Base-by-base conservation (phyloP, 2,888 invertebrate species). In the Agonopterix heracliana region DNA sequence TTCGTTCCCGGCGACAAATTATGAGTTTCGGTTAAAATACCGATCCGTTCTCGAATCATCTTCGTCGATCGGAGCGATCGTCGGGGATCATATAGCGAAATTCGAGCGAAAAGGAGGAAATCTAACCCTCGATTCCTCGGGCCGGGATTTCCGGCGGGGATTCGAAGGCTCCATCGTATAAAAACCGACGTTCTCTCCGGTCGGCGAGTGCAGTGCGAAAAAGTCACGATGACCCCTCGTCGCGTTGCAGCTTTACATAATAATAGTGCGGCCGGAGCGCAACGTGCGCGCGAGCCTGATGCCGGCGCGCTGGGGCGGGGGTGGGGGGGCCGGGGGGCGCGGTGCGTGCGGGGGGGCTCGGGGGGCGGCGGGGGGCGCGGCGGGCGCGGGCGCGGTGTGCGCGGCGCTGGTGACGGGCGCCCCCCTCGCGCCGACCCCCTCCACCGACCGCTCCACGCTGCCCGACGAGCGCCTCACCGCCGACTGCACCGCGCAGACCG, bases 1-100 rank as follows among this genome's bases (percentile, higher is more conserved):
- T 97, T 95, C 96, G 10, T 89, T 98, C 53, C 91, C 98, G 54
- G 95, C 98, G 74, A 97, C 96, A 63, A 97, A 2, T 3, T 2
- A 17, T 2, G 96, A 77, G 96, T 98, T 95, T 96, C 97, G 49
- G 96, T 98, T 68, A 97, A 98, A 61, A 97, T 98, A 74, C 96
- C 96, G 54, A 91, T 98, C 59, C 96, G 96, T 64, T 98, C 97
- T 56, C 96, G 96, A 61, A 98, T 98, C 58, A 96, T 98, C 8
- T 93, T 98, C 51, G 95, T 94, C 50, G 98, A 98, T 78, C 91
- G 98, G 54, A 98, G 98, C 82, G 93, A 17, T 36, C 96, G 42
- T 98, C 98, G 9, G 98, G 98, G 92, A 93, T 97, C 82, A 91
- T 88, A 53, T 13, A 10, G 2, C 38, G 10, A 14, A 14, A 14